These are phyloP conservation scores for Chanos chanos DNA, from an alignment of 2,797 vertebrate species.

Conservation along the genomic window DNA sequence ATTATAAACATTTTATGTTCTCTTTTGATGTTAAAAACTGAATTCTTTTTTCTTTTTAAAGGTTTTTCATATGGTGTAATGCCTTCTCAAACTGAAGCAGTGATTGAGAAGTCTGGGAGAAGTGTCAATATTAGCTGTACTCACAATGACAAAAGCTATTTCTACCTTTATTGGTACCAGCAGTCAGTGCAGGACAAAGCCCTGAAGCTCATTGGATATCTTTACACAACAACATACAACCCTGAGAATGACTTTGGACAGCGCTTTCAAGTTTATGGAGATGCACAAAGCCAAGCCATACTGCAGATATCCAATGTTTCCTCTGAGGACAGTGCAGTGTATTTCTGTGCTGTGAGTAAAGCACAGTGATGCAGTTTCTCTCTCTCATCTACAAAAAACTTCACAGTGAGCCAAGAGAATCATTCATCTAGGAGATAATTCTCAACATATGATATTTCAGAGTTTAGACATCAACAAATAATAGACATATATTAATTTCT, in stretches of 20 bases:
- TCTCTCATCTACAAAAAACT: slow-evolving; percentile 37
- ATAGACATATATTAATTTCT: too few species aligned
- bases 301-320: neutral
- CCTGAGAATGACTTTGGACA: slow-evolving; percentile 27
- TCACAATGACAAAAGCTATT: slow-evolving; percentile 39
- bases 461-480: too few species aligned
- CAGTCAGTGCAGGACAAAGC: slow-evolving; percentile 33
- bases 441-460: too few species aligned
- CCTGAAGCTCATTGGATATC: slow-evolving; percentile 31
- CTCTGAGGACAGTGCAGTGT: neutral
- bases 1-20: neutral
- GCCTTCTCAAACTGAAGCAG: slow-evolving; percentile 22
- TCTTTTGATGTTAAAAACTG: neutral
- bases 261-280: slow-evolving; percentile 39
- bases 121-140: slow-evolving; percentile 49
- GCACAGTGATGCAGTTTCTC: too few species aligned
- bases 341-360: slow-evolving; percentile 21
- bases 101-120: slow-evolving; percentile 24
- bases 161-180: slow-evolving; percentile 55
- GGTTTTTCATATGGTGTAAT: slow-evolving; percentile 12
- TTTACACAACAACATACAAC: neutral
- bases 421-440: too few species aligned
- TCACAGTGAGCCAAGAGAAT: too few species aligned
- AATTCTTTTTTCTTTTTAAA: neutral
- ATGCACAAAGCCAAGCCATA: neutral